Evolutionary conservation across 2,113 vertebrate genomes (phyloP), one percentile per base, ranked within the genome.

Genomic region (Nycticorax nycticorax): DNA sequence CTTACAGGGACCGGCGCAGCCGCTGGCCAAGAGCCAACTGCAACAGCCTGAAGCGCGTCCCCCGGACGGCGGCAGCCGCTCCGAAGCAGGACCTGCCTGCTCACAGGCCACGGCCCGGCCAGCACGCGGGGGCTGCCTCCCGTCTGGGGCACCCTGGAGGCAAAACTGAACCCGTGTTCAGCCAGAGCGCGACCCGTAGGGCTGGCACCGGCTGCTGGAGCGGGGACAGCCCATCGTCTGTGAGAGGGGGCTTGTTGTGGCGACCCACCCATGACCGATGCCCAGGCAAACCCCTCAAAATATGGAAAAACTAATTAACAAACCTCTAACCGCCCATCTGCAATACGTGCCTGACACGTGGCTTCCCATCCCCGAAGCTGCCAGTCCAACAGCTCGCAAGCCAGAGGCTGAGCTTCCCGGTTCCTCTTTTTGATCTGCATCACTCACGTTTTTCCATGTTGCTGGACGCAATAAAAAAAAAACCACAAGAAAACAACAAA

Each of bases 401-500:
- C 13, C 95, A 95, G 85, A 95, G 86, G 95, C 82, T 88, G 84
- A 96, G 63, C 82, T 59, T 91, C 63, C 72, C 27, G 0, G 41
- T 64, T 92, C 57, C 77, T 88, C 90, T 78, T 86, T 92, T 75
- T 69, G 75, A 91, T 69, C 77, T 32, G 41, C 80, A 75, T 66
- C 80, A 23, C 28, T 85, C 82, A 39, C 43, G 1, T 83, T 78
- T 83, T 91, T 80, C 90, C 66, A 4, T 76, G 72, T 72, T 92
- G 72, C 50, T 71, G 47, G 76, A 89, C 78, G 67, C 22, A n/a
- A 85, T 69, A 2, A 62, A 22, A 30, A 45, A 24, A 48, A 43
- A 10, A 23, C 55, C 23, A 20, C 47, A 21, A 26, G 9, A 33
- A 22, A 32, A n/a, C n/a, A 39, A 19, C 48, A 22, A 39, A 60